Evolutionary conservation across 2,797 vertebrate genomes (phyloP), one percentile per base, ranked within the genome.

Genomic region (Acanthornis magna): DNA sequence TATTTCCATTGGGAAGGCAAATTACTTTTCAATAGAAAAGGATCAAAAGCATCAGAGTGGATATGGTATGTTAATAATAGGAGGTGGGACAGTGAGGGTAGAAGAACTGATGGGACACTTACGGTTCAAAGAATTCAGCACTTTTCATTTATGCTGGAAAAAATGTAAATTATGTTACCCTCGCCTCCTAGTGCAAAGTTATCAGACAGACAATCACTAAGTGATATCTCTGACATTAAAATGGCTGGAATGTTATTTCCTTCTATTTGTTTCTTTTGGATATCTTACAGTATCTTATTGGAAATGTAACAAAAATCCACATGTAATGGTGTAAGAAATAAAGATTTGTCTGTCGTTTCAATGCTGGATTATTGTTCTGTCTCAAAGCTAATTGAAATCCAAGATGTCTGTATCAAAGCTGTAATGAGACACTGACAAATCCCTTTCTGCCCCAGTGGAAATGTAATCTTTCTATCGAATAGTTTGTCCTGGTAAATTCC

Each of bases 401-500:
- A 95, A 85, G 95, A 97, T 96, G 90, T 96, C 95, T 96, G 95
- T 97, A 97, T 96, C 88, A 65, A 96, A 97, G 95, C 95, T 96
- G 96, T 97, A 97, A 97, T 96, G 95, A 98, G 97, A 97, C 96
- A 96, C 97, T 95, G 96, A 96, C 96, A 97, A 97, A 98, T 98
- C 96, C 93, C 94, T 97, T 98, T 98, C 97, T 98, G 97, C 98
- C 97, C 96, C 96, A 96, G 89, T 98, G 97, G 96, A 98, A 98
- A 97, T 97, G 97, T 96, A 97, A 97, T 97, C 97, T 97, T 98
- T 94, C 97, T 96, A 82, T 97, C 97, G 97, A 97, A 95, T 96
- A 86, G 96, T 97, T 96, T 97, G 87, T 97, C 95, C 96, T 93
- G 75, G 95, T 87, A 95, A 97, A 97, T 98, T 96, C 97, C 87